These are phyloP conservation scores for Choristoneura fumiferana DNA, from an alignment of 1,140 invertebrate genomes.

Conservation along the genomic window DNA sequence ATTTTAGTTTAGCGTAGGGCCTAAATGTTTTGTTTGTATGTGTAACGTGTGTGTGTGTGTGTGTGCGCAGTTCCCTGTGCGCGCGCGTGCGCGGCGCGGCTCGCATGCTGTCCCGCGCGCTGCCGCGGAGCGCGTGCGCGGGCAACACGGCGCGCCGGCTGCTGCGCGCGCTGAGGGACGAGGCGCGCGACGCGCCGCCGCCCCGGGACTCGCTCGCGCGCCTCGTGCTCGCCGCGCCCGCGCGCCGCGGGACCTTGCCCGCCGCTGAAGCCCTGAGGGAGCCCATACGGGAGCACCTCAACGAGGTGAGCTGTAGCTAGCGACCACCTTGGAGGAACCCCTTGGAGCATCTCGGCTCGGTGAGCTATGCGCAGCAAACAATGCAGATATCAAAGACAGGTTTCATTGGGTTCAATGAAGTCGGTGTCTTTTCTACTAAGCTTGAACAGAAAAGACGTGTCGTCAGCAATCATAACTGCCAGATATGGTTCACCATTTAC, in stretches of 20 bases:
- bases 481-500: too few species aligned
- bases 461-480: too few species aligned
- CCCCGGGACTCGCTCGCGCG: slow-evolving; percentile 54
- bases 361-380: neutral
- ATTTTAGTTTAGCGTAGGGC: too few species aligned
- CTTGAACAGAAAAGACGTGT: too few species aligned
- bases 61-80: slow-evolving; percentile 39
- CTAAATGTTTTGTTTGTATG: too few species aligned
- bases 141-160: slow-evolving; percentile 56
- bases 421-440: neutral
- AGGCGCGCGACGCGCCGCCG: slow-evolving; percentile 38
- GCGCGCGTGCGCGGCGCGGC: slow-evolving; percentile 40
- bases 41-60: too few species aligned
- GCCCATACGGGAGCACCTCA: slow-evolving; percentile 50
- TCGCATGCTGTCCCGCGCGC: slow-evolving; percentile 30
- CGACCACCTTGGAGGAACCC: neutral
- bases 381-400: too few species aligned
- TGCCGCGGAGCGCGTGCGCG: slow-evolving; percentile 45
- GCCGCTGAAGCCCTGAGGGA: slow-evolving; percentile 39
- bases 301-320: slow-evolving; percentile 39
- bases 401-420: neutral
- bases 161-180: slow-evolving; percentile 54
- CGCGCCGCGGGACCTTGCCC: slow-evolving; percentile 39
- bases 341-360: neutral
- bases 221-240: slow-evolving; percentile 47